Base-by-base conservation (phyloP, 2,113 vertebrate species). In the Semnornis frantzii region DNA sequence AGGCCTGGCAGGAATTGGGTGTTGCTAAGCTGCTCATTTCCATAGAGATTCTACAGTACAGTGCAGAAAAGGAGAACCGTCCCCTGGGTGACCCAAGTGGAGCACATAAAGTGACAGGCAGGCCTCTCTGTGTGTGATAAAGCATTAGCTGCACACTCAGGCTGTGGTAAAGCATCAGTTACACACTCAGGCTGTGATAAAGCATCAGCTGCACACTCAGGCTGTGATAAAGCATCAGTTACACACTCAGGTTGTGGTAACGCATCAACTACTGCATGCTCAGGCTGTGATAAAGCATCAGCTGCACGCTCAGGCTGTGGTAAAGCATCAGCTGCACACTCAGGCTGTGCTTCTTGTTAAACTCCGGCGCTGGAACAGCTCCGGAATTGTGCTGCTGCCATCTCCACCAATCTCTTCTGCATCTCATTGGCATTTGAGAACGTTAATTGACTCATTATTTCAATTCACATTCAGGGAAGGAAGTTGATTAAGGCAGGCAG, bases 401-500 rank as follows among this genome's bases (percentile, higher is more conserved):
- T 93, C 97, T 95, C 97, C 72, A 85, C 96, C 96, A 95, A 94
- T 96, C 96, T 97, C 93, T 97, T 97, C 95, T 97, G 97, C 98
- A 98, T 98, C 98, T 98, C 98, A 97, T 98, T 98, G 98, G 97
- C 97, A 98, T 98, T 98, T 98, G 97, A 98, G 98, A 97, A 98
- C 98, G 94, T 98, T 98, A 99, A 99, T 99, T 98, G 98, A 99
- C 98, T 99, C 98, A 98, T 99, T 99, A 99, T 98, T 98, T 97
- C 97, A 97, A 98, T 98, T 98, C 97, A 96, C 97, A 98, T 98
- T 98, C 96, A 96, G 97, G 97, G 97, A 97, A 98, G 97, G 96
- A 98, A 97, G 98, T 95, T 98, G 98, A 98, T 98, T 98, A 98
- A 98, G 96, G 96, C 75, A 98, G 98, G 98, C 98, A 98, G 98